These are phyloP conservation scores for Strigops habroptila DNA, from an alignment of 2,113 vertebrate genomes.

Conservation along the genomic window DNA sequence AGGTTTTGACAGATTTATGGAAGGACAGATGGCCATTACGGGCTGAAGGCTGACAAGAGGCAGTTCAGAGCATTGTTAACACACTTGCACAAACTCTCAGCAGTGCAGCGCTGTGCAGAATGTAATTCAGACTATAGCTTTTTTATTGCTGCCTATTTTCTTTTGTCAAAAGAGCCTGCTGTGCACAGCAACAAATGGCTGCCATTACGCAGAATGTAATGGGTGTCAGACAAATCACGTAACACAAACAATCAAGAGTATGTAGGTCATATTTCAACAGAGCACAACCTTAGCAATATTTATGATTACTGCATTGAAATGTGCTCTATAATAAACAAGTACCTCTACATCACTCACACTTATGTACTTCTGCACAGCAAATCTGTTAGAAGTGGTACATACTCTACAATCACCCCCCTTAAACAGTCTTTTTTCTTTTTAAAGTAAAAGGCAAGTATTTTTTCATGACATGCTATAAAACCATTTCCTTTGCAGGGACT, in stretches of 20 bases:
- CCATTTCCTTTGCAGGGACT: slow-evolving; percentile 58
- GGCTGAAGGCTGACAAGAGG: slow-evolving; percentile 94
- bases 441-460: slow-evolving; percentile 66
- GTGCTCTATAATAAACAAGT: slow-evolving; percentile 87
- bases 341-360: slow-evolving; percentile 84
- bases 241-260: slow-evolving; percentile 83
- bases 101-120: slow-evolving; percentile 78
- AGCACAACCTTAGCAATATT: slow-evolving; percentile 83
- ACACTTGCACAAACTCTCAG: slow-evolving; percentile 94
- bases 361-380: slow-evolving; percentile 72
- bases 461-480: slow-evolving; percentile 51
- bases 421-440: slow-evolving; percentile 60
- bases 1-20: slow-evolving; percentile 90
- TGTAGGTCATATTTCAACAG: slow-evolving; percentile 85
- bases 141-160: slow-evolving; percentile 88
- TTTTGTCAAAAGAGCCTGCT: slow-evolving; percentile 85
- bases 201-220: slow-evolving; percentile 90
- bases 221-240: slow-evolving; percentile 88
- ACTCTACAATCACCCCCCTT: slow-evolving; percentile 63
- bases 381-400: slow-evolving; percentile 69
- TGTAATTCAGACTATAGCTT: slow-evolving; percentile 86
- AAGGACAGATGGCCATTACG: slow-evolving; percentile 94
- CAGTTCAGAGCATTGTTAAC: slow-evolving; percentile 96
- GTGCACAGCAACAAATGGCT: slow-evolving; percentile 90
- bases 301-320: slow-evolving; percentile 88